Conservation (phyloP, 2,113 vertebrate genomes). For the Tetraodon nigroviridis region DNA sequence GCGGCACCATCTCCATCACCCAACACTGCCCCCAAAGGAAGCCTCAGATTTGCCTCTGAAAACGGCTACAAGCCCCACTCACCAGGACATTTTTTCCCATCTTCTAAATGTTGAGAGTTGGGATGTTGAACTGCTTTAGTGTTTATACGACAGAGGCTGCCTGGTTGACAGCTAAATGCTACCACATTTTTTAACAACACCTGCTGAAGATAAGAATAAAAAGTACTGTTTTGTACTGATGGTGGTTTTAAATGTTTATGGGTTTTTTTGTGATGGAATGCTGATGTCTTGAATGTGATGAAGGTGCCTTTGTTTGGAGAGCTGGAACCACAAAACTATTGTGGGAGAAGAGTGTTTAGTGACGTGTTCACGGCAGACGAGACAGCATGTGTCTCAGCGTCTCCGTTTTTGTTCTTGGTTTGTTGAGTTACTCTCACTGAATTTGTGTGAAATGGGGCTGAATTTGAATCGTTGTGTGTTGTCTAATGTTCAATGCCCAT, state of each 20-base stretch:
- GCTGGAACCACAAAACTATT: conserved; percentile 32
- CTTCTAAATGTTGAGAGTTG: conserved; percentile 86
- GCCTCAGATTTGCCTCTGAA: conserved; percentile 79
- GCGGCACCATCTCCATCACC: conserved; percentile 56
- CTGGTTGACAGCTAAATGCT: conserved; percentile 20
- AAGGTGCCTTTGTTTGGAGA: conserved; percentile 53
- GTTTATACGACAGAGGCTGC: conserved; percentile 21
- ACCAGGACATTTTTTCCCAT: conserved; percentile 88
- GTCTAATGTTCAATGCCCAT: conserved; percentile 44
- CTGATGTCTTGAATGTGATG: conserved; percentile 44
- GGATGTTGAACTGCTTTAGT: conserved; percentile 8
- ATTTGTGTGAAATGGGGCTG: conserved; percentile 58
- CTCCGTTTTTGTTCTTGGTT: conserved; percentile 20
- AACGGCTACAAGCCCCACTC: conserved; percentile 91
- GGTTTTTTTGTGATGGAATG: conserved; percentile 19
- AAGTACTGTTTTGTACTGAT: conserved; percentile 21
- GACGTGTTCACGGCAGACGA: conserved; percentile 36
- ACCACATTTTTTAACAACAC: conserved; percentile 20
- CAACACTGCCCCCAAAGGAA: conserved; percentile 51
- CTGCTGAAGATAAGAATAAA: conserved; percentile 26
- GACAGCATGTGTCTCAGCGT: conserved; percentile 50
- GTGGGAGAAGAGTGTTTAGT: conserved; percentile 30
- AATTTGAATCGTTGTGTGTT: conserved; percentile 45
- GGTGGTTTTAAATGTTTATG: conserved; percentile 18
- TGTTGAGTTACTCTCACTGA: conserved; percentile 38